These are phyloP conservation scores for Bradypodion pumilum DNA, from an alignment of 2,797 vertebrate species.

Conservation along the genomic window DNA sequence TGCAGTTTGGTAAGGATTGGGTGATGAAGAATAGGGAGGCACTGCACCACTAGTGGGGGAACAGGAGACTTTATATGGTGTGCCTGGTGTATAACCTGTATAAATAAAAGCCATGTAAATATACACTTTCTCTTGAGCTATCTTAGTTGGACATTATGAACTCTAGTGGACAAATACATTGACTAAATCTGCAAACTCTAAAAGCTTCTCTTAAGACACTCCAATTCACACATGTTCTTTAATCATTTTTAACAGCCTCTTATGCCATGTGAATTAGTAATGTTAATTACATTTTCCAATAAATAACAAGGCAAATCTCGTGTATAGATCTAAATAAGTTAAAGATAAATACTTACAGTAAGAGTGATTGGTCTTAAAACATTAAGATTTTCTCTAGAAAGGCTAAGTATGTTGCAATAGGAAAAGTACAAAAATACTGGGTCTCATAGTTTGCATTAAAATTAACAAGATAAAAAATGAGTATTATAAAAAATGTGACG, in stretches of 20 bases:
- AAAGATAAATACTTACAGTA: background rate
- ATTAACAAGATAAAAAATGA: background rate
- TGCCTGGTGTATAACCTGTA: slow-evolving; percentile 91
- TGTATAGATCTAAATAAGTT: background rate
- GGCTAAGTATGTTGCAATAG: background rate
- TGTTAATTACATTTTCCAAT: background rate
- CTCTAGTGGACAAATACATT: background rate
- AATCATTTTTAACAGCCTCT: background rate
- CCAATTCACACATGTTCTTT: background rate
- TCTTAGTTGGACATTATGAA: background rate
- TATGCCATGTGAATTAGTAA: background rate
- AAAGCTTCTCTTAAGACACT: background rate
- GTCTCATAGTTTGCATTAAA: background rate
- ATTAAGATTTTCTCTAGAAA: background rate
- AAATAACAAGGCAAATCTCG: background rate
- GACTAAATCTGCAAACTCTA: background rate
- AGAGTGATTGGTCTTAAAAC: background rate
- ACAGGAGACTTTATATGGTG: slow-evolving; percentile 97
- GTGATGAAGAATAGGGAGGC: slow-evolving; percentile 92
- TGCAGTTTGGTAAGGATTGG: slow-evolving; percentile 90
- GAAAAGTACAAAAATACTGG: background rate
- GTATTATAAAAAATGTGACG: too few relatives aligned
- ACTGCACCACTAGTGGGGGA: slow-evolving; percentile 93
- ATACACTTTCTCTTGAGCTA: background rate
- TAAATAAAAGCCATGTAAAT: slow-evolving; percentile 24